Conservation (phyloP, 35 echinoderm and acorn worm species). For the Diadema setosum region DNA sequence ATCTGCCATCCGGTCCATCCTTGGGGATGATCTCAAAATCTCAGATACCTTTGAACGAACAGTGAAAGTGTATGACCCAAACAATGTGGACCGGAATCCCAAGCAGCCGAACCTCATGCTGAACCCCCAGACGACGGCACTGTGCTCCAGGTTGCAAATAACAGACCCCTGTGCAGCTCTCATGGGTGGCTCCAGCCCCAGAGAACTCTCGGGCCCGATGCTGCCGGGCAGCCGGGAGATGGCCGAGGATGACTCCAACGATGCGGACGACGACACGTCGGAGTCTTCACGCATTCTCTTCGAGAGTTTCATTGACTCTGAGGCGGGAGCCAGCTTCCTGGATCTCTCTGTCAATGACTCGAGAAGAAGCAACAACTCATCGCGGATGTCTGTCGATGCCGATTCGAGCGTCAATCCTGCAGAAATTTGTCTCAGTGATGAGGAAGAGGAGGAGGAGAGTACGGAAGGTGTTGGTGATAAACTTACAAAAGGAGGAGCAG, state of each 20-base stretch:
- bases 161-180: constrained; percentile 53
- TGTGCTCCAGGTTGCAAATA: constrained; percentile 64
- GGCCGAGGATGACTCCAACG: constrained; percentile 22
- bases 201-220: neutral
- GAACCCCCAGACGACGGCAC: constrained; percentile 76
- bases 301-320: constrained; percentile 59
- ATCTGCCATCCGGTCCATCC: constrained; percentile 35
- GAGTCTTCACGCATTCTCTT: constrained; percentile 51
- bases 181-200: neutral
- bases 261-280: constrained; percentile 66
- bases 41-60: constrained; percentile 79
- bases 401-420: constrained; percentile 58
- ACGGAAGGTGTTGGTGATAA: neutral
- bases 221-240: neutral
- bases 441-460: neutral
- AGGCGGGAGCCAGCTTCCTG: constrained; percentile 50
- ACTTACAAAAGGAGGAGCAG: neutral
- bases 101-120: constrained; percentile 51
- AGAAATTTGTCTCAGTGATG: constrained; percentile 79
- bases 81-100: constrained; percentile 32
- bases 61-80: constrained; percentile 65
- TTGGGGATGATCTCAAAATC: constrained; percentile 64
- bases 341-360: constrained; percentile 28
- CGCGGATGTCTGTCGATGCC: neutral
- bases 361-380: constrained; percentile 38